A percentile compares a stretch with the other conserved stretches of the same genome.
These are phyloP conservation scores for Spodoptera frugiperda DNA, from an alignment of 1,140 invertebrate species.

Conservation along the genomic window DNA sequence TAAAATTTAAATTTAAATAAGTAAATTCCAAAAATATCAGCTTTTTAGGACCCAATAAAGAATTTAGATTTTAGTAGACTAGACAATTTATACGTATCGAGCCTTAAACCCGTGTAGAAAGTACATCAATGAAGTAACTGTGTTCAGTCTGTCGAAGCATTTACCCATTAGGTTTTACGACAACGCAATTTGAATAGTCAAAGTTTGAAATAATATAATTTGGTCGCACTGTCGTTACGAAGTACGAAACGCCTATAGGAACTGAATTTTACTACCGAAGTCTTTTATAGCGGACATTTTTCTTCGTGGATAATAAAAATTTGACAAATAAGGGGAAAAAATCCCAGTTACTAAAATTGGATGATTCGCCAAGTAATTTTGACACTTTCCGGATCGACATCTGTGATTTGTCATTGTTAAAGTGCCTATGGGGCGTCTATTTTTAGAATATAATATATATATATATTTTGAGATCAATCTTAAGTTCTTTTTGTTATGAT, in stretches of 20 bases:
- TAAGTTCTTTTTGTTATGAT: too few species aligned
- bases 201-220: constrained; percentile 22
- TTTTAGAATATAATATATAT: not conserved
- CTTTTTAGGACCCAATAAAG: too few species aligned
- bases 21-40: too few species aligned
- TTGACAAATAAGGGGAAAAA: constrained; percentile 17
- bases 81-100: too few species aligned
- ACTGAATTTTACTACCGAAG: constrained; percentile 12
- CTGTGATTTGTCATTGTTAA: constrained; percentile 14
- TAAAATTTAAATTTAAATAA: too few species aligned
- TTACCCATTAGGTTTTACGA: constrained; percentile 6
- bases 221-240: constrained; percentile 2
- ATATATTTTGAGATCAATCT: too few species aligned
- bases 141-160: not conserved
- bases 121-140: not conserved
- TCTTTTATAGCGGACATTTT: constrained; percentile 8
- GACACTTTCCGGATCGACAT: constrained; percentile 13
- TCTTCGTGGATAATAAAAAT: constrained; percentile 17
- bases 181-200: constrained; percentile 8
- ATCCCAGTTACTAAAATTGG: constrained; percentile 1
- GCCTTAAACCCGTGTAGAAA: not conserved
- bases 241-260: constrained; percentile 10
- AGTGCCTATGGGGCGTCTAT: not conserved
- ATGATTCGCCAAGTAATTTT: constrained; percentile 16
- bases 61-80: too few species aligned